phyloP scores from a whole-genome alignment of 2,797 vertebrate genomes.

The Ctenosaura bakeri region DNA sequence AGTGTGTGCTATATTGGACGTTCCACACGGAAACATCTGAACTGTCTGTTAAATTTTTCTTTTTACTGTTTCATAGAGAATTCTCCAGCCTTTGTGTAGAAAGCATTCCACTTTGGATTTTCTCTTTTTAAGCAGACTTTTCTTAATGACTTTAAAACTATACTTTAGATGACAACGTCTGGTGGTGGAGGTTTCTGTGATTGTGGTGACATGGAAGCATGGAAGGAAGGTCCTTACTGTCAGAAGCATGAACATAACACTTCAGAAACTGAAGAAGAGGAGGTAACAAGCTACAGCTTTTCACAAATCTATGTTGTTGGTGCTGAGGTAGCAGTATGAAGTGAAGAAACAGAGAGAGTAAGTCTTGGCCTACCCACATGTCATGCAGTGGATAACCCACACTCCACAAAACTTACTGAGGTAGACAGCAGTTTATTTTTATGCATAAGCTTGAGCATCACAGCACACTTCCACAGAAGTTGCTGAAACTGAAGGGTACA shows the following conservation, averaged over 20 bases:
- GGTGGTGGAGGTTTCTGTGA: constrained; percentile 97
- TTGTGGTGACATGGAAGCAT: constrained; percentile 96
- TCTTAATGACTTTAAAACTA: constrained; percentile 37
- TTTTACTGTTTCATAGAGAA: not conserved
- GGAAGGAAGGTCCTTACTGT: constrained; percentile 96
- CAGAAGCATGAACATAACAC: constrained; percentile 88
- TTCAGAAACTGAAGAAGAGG: constrained; percentile 85
- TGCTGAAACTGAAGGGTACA: too few relatives aligned
- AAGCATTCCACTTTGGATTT: not conserved
- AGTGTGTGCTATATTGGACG: not conserved
- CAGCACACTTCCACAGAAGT: too few relatives aligned
- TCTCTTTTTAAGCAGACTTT: constrained; percentile 2
- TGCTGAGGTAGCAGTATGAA: not conserved
- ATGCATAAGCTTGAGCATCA: too few relatives aligned
- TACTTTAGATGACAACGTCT: constrained; percentile 95
- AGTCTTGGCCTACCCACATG: not conserved
- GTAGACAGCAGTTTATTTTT: too few relatives aligned
- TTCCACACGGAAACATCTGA: not conserved
- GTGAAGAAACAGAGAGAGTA: not conserved
- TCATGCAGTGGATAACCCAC: too few relatives aligned
- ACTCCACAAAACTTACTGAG: too few relatives aligned
- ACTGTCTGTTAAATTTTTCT: not conserved
- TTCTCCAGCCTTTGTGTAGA: not conserved
- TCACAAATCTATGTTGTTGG: not conserved
- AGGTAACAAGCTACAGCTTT: constrained; percentile 79